Evolutionary conservation across 2,797 vertebrate genomes (phyloP).

Genomic region (Hippoglossus hippoglossus): DNA sequence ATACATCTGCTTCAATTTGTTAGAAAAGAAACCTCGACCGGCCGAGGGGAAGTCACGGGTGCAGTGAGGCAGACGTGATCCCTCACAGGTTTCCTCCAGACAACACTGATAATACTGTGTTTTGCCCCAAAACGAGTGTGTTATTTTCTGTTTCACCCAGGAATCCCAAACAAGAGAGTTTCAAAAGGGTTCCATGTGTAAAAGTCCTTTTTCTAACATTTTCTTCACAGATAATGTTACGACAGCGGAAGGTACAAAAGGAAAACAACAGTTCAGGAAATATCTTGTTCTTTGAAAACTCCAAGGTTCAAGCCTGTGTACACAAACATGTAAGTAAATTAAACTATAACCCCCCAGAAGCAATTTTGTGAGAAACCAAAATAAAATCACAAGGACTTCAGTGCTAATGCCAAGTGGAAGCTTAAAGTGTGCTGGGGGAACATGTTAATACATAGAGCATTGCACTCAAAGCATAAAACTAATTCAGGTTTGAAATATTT

Average conservation of each 20-base stretch:
- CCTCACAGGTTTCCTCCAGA: slow-evolving; percentile 6
- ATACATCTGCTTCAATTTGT: slow-evolving; percentile 28
- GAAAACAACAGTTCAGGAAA: background rate
- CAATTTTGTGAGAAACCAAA: background rate
- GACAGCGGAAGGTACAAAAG: background rate
- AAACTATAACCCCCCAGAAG: background rate
- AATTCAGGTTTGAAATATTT: background rate
- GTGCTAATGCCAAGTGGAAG: background rate
- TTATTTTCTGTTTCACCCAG: background rate
- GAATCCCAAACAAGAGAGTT: background rate
- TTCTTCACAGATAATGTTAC: background rate
- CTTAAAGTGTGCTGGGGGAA: background rate
- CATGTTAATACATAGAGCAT: background rate
- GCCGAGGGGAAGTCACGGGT: slow-evolving; percentile 11
- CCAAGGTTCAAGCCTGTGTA: background rate
- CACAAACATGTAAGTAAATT: background rate
- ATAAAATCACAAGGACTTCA: background rate
- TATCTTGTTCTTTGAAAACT: background rate
- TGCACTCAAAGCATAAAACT: background rate
- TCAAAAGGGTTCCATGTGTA: background rate
- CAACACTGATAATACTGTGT: background rate
- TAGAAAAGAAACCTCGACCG: background rate
- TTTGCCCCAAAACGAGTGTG: slow-evolving; percentile 1
- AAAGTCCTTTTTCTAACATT: background rate
- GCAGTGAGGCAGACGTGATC: slow-evolving; percentile 7